These are phyloP conservation scores for Chroicocephalus ridibundus DNA, from an alignment of 2,113 vertebrate species.

Conservation along the genomic window DNA sequence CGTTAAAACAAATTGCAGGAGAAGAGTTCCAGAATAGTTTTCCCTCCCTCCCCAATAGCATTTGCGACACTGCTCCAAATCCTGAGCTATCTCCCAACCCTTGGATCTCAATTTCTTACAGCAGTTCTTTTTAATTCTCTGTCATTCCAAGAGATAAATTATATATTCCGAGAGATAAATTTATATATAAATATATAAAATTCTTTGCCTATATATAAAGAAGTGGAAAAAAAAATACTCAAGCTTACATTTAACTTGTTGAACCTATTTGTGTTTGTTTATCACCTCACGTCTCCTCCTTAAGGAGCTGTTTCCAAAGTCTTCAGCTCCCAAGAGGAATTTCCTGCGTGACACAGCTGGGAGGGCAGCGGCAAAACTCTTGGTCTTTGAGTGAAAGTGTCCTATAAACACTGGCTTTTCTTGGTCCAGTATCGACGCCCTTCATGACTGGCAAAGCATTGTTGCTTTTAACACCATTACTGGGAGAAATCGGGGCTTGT, in stretches of 20 bases:
- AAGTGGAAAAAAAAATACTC: background rate
- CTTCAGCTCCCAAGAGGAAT: background rate
- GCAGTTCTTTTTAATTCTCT: background rate
- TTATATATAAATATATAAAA: background rate
- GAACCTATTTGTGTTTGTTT: background rate
- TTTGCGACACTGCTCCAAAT: background rate
- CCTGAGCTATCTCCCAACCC: background rate
- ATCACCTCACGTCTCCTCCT: background rate
- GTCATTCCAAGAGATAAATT: background rate
- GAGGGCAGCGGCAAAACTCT: background rate
- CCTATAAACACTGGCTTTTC: background rate
- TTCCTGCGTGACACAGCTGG: accelerated
- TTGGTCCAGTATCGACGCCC: background rate
- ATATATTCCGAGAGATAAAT: background rate
- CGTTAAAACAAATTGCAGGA: background rate
- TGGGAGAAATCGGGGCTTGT: background rate
- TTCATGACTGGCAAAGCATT: background rate
- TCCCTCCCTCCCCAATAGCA: too few species aligned
- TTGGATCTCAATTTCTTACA: background rate
- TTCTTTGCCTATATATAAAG: background rate
- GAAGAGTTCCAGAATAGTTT: background rate
- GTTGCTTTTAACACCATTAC: background rate
- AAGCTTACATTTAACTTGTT: background rate
- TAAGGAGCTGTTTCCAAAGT: background rate
- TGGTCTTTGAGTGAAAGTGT: background rate